phyloP scores from a whole-genome alignment of 2,113 vertebrate genomes.

The Oreochromis niloticus region DNA sequence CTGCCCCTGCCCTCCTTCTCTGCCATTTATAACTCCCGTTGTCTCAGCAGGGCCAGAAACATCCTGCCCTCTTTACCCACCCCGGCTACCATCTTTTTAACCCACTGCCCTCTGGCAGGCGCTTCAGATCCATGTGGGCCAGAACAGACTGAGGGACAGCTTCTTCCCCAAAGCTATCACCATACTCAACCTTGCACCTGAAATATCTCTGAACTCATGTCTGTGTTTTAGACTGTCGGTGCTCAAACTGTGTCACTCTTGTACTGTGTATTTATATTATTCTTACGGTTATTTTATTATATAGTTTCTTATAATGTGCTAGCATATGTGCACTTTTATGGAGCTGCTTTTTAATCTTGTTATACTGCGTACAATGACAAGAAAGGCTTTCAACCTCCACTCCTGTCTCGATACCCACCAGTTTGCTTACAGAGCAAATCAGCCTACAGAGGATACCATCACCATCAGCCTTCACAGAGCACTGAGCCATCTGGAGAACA shows the following conservation, averaged over 20 bases:
- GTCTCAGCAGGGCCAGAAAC: not conserved
- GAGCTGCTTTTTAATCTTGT: not conserved
- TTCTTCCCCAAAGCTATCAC: not conserved
- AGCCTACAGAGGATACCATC: not conserved
- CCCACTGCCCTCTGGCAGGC: not conserved
- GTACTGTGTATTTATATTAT: not conserved
- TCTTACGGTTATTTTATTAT: not conserved
- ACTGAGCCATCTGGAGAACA: not conserved
- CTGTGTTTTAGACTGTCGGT: not conserved
- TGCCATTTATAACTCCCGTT: not conserved
- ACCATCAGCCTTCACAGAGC: not conserved
- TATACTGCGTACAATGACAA: not conserved
- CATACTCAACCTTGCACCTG: not conserved
- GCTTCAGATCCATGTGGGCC: not conserved
- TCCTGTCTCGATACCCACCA: not conserved
- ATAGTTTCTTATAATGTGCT: accelerated
- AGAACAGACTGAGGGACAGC: not conserved
- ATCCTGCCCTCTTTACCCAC: not conserved
- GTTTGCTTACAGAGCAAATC: not conserved
- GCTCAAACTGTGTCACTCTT: not conserved
- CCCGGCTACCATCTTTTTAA: not conserved
- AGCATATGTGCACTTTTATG: not conserved
- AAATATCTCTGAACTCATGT: not conserved
- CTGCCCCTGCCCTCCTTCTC: not conserved
- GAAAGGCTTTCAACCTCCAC: not conserved